phyloP scores from a whole-genome alignment of 2,113 vertebrate species.

The Nestor notabilis region DNA sequence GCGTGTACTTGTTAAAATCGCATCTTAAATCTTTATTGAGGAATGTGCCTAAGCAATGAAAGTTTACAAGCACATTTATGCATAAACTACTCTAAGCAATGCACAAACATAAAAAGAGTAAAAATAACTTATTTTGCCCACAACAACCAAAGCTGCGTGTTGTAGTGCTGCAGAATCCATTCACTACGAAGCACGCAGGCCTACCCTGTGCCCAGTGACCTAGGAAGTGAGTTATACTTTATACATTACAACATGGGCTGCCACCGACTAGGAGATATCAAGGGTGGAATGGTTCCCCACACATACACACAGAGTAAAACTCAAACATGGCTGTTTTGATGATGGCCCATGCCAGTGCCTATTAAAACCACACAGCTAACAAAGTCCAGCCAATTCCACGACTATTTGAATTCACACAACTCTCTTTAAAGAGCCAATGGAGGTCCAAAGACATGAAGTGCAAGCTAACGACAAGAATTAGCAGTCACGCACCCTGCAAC shows the following conservation, averaged over 20 bases:
- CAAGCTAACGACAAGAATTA: background rate
- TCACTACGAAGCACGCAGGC: rapidly evolving
- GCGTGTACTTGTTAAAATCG: rapidly evolving
- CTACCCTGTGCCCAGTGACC: background rate
- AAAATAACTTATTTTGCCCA: background rate
- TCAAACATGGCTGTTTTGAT: background rate
- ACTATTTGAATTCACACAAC: rapidly evolving
- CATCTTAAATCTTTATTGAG: background rate
- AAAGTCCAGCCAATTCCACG: rapidly evolving
- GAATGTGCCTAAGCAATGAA: rapidly evolving
- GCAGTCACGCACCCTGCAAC: background rate
- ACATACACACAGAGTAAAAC: background rate
- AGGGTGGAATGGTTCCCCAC: background rate
- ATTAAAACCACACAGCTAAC: rapidly evolving
- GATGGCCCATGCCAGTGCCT: rapidly evolving
- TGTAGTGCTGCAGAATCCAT: rapidly evolving
- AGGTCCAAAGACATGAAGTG: rapidly evolving
- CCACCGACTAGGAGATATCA: background rate
- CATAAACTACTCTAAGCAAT: background rate
- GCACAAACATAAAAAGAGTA: rapidly evolving
- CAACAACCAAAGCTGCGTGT: rapidly evolving
- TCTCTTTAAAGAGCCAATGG: rapidly evolving
- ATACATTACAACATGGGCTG: rapidly evolving
- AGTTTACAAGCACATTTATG: rapidly evolving
- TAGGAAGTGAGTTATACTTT: background rate